A percentile compares a stretch with the other conserved stretches of the same genome.
Evolutionary conservation across 1,140 invertebrate species (phyloP).

Genomic region (Ephestia elutella): DNA sequence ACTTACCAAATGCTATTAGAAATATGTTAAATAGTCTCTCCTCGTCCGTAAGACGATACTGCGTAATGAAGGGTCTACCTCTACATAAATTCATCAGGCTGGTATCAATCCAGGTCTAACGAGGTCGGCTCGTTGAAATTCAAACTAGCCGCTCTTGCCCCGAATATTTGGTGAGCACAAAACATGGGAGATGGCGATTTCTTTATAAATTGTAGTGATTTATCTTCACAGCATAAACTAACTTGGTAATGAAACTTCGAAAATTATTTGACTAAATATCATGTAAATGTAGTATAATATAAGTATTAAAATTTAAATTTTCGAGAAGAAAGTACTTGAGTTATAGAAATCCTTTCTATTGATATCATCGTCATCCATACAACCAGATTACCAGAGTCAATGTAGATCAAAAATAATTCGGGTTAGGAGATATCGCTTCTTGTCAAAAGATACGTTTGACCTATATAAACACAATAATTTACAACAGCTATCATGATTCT

Average conservation of each 20-base stretch:
- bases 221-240: neutral
- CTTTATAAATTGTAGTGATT: neutral
- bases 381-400: too few species aligned
- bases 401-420: too few species aligned
- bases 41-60: neutral
- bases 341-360: too few species aligned
- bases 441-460: neutral
- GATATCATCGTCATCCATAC: too few species aligned
- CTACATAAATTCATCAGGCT: conserved; percentile 11
- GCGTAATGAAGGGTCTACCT: conserved; percentile 4
- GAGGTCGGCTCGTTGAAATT: conserved; percentile 10
- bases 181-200: neutral
- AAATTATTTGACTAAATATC: too few species aligned
- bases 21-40: neutral
- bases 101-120: conserved; percentile 3
- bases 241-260: too few species aligned
- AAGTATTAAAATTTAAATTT: too few species aligned
- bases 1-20: neutral
- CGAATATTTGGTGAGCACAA: neutral
- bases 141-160: conserved; percentile 1
- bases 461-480: too few species aligned
- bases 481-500: too few species aligned
- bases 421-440: too few species aligned
- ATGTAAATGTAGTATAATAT: too few species aligned
- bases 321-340: too few species aligned